A percentile compares a stretch with the other conserved stretches of the same genome.
phyloP scores from a whole-genome alignment of 2,113 vertebrate species.

The Plecturocebus donacophilus region DNA sequence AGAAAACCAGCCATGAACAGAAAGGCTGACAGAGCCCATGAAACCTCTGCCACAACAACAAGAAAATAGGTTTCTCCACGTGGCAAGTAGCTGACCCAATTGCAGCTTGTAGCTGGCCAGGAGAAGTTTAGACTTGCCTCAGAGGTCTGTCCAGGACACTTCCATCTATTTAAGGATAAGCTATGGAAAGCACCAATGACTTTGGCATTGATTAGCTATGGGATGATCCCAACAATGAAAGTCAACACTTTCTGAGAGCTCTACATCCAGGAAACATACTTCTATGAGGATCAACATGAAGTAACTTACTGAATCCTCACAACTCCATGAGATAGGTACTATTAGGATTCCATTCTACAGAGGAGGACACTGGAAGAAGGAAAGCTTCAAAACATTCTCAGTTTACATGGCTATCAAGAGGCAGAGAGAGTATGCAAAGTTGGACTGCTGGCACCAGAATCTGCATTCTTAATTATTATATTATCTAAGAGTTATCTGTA shows the following conservation, averaged over 20 bases:
- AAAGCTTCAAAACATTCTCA: background rate
- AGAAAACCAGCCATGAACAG: background rate
- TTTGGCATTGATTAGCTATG: too few species aligned
- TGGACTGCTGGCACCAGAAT: too few species aligned
- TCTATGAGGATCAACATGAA: rapidly evolving
- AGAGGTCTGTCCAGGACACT: background rate
- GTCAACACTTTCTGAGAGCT: rapidly evolving
- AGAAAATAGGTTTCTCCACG: background rate
- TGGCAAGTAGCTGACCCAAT: background rate
- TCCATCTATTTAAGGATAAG: background rate
- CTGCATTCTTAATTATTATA: background rate
- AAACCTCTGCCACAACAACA: background rate
- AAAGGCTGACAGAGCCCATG: too few species aligned
- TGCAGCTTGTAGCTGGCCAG: background rate
- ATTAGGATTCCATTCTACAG: background rate
- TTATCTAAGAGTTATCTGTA: background rate
- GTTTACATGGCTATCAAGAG: background rate
- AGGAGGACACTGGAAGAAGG: background rate
- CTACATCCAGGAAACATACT: rapidly evolving
- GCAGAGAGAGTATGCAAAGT: background rate
- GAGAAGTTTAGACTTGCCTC: background rate
- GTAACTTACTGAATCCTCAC: background rate
- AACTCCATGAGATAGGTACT: background rate
- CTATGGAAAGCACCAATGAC: rapidly evolving
- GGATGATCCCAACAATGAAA: background rate